Percentiles rank a stretch among this genome's conserved stretches.
Evolutionary conservation across 2,888 invertebrate species (phyloP).

Genomic region (Anagyrus pseudococci): DNA sequence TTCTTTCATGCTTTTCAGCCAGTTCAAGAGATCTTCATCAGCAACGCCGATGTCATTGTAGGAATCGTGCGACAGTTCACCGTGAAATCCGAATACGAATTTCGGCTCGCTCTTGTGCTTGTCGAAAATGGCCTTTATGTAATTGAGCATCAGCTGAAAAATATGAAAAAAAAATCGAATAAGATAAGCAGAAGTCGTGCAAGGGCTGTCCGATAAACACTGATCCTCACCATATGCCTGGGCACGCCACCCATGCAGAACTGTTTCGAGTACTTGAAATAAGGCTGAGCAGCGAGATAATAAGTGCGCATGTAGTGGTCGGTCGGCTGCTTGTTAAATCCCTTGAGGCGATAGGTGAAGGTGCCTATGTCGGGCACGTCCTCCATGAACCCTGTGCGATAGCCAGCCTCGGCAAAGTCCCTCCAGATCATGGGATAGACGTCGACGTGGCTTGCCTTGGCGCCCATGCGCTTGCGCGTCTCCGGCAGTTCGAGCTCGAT

Average conservation of each 20-base stretch:
- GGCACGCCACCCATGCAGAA: constrained; percentile 77
- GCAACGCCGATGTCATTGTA: constrained; percentile 79
- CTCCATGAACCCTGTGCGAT: constrained; percentile 83
- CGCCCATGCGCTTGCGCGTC: constrained; percentile 72
- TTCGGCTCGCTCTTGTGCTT: constrained; percentile 75
- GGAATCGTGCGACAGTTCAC: constrained; percentile 87
- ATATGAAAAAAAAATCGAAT: not conserved
- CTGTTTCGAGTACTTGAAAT: constrained; percentile 65
- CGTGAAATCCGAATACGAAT: constrained; percentile 88
- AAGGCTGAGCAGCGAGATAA: constrained; percentile 72
- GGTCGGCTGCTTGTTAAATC: constrained; percentile 82
- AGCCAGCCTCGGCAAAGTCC: constrained; percentile 73
- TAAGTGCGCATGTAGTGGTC: constrained; percentile 90
- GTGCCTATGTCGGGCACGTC: constrained; percentile 85
- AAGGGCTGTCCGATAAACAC: too few species aligned
- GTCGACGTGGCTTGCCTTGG: constrained; percentile 72
- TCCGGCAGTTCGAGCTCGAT: constrained; percentile 89
- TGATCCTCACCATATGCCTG: constrained; percentile 71
- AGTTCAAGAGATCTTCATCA: constrained; percentile 75
- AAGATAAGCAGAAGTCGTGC: not conserved
- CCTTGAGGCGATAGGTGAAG: constrained; percentile 88
- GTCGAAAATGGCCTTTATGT: constrained; percentile 65
- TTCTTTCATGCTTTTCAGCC: constrained; percentile 70
- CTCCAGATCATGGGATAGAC: constrained; percentile 88
- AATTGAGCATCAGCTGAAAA: constrained; percentile 64